Conservation (phyloP, 2,888 invertebrate species). For the Penaeus monodon region DNA sequence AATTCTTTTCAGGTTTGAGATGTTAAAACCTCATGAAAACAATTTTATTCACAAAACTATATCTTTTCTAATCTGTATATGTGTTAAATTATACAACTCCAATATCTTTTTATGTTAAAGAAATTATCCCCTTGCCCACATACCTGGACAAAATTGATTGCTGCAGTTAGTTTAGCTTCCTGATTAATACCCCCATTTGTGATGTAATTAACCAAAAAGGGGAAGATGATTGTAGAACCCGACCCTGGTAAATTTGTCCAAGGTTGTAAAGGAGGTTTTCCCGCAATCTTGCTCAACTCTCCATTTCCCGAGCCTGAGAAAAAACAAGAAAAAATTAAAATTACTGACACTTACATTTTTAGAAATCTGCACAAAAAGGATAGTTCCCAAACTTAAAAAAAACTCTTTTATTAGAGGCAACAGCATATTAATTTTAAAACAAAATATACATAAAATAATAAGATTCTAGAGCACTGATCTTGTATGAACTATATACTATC, state of each 20-base stretch:
- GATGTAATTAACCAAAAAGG: constrained; percentile 83
- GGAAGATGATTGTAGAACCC: constrained; percentile 81
- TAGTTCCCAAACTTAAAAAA: neutral
- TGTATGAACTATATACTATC: too few relatives aligned
- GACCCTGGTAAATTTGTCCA: constrained; percentile 93
- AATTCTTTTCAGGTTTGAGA: too few relatives aligned
- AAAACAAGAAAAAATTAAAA: neutral
- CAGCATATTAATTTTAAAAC: neutral
- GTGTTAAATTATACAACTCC: too few relatives aligned
- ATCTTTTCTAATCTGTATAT: too few relatives aligned
- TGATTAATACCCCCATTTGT: constrained; percentile 83
- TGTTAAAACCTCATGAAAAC: too few relatives aligned
- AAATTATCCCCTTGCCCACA: neutral
- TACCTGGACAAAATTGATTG: constrained; percentile 78
- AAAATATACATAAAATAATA: too few relatives aligned
- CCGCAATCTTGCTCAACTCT: constrained; percentile 69
- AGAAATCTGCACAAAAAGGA: neutral
- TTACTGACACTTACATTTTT: too few relatives aligned
- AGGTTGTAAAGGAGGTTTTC: constrained; percentile 91
- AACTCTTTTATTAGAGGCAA: neutral
- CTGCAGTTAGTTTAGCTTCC: constrained; percentile 84
- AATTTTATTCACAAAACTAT: too few relatives aligned
- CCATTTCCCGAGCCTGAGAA: constrained; percentile 68
- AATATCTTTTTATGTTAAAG: too few relatives aligned
- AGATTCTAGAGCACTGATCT: too few relatives aligned